A percentile compares a stretch with the other conserved stretches of the same genome.
phyloP scores from a whole-genome alignment of 2,113 vertebrate genomes.

The Paratilapia polleni region DNA sequence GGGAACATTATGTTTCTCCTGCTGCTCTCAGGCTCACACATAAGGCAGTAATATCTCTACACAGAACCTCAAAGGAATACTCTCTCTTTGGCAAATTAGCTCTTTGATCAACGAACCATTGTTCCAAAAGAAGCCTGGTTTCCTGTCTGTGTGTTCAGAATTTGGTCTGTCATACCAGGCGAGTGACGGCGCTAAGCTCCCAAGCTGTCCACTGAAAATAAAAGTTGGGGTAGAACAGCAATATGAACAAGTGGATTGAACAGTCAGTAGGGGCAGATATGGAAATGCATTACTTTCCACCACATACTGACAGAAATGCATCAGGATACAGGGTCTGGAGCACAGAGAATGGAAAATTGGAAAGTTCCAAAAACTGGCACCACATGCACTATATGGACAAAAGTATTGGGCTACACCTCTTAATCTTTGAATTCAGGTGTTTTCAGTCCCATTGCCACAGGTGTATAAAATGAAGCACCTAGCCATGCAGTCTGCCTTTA shows the following conservation, averaged over 20 bases:
- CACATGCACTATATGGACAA: no score
- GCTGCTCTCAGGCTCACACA: slow-evolving; percentile 37
- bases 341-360: neutral
- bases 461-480: no score
- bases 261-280: neutral
- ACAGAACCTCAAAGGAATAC: slow-evolving; percentile 52
- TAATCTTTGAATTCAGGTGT: neutral
- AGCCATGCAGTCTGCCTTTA: no score
- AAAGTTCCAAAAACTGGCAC: neutral
- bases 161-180: neutral
- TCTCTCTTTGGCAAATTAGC: slow-evolving; percentile 62
- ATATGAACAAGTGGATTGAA: neutral
- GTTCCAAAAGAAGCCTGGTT: slow-evolving; percentile 41
- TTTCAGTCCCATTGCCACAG: no score
- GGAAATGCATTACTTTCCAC: neutral
- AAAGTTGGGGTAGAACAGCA: slow-evolving; percentile 25
- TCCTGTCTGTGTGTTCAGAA: slow-evolving; percentile 24
- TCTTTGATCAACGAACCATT: slow-evolving; percentile 64
- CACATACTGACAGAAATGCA: neutral
- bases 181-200: neutral
- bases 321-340: neutral
- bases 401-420: no score
- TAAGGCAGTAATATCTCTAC: slow-evolving; percentile 49
- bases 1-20: slow-evolving; percentile 55
- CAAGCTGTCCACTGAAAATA: slow-evolving; percentile 18